A percentile compares a stretch with the other conserved stretches of the same genome.
These are phyloP conservation scores for Trachythela sp. DNA, from an alignment of 64 coral and sea anemone species.

Conservation along the genomic window DNA sequence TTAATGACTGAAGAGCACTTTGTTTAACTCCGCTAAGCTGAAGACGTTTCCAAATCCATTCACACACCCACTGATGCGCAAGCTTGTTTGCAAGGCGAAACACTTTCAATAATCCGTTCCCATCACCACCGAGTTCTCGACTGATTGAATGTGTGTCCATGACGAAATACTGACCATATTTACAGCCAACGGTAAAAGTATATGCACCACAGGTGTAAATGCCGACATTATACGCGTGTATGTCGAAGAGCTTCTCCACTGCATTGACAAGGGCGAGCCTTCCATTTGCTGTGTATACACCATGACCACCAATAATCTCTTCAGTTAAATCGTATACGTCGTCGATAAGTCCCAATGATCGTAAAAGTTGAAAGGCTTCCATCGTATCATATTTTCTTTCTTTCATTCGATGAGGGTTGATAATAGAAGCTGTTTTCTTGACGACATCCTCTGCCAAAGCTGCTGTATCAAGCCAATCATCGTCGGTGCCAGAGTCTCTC, in stretches of 20 bases:
- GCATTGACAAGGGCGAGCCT: conserved; percentile 23
- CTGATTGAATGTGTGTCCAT: conserved; percentile 46
- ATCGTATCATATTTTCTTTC: not conserved
- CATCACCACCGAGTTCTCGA: conserved; percentile 37
- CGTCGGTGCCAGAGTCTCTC: not conserved
- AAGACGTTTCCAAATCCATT: conserved; percentile 55
- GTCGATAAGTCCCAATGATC: not conserved
- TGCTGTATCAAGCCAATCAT: not conserved
- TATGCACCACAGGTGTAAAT: conserved; percentile 59
- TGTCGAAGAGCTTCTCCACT: not conserved
- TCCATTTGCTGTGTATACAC: not conserved
- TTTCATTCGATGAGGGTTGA: not conserved
- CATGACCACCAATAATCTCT: not conserved
- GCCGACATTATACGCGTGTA: conserved; percentile 8
- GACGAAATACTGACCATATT: conserved; percentile 27
- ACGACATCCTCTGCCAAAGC: not conserved
- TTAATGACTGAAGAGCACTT: conserved; percentile 43
- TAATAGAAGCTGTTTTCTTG: not conserved
- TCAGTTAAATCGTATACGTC: not conserved
- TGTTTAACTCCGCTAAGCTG: conserved; percentile 29
- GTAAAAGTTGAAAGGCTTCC: not conserved
- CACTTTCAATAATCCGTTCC: conserved; percentile 47
- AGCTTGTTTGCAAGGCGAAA: not conserved
- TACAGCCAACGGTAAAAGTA: conserved; percentile 51
- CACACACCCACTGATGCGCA: not conserved